Conservation (phyloP, 2,797 vertebrate species). For the Manis crassicaudata region DNA sequence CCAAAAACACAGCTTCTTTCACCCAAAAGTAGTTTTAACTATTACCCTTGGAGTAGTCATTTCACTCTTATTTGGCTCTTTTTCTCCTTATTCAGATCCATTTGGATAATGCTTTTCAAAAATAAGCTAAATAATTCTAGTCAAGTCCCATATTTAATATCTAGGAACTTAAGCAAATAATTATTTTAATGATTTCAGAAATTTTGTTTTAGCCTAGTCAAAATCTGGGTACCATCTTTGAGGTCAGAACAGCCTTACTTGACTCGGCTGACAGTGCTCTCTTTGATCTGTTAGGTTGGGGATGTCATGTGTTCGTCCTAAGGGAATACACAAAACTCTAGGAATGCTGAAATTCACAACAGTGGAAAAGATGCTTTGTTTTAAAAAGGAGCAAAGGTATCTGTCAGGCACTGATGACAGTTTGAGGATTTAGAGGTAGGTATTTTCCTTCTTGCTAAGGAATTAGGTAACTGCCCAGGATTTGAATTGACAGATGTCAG, state of each 20-base stretch:
- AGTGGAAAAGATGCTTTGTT: background rate
- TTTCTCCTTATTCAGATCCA: background rate
- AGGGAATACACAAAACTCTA: background rate
- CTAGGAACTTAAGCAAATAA: background rate
- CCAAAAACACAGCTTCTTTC: background rate
- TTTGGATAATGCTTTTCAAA: background rate
- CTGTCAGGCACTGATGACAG: background rate
- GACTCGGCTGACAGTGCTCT: background rate
- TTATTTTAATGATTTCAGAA: background rate
- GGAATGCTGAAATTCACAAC: background rate
- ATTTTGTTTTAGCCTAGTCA: background rate
- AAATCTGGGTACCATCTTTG: background rate
- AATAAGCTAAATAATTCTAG: background rate
- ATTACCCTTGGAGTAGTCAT: accelerated
- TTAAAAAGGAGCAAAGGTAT: background rate
- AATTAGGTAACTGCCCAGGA: background rate
- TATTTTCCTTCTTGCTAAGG: background rate
- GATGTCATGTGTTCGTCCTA: background rate
- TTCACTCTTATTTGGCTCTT: background rate
- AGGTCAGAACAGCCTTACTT: background rate
- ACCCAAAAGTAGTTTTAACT: background rate
- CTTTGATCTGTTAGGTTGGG: background rate
- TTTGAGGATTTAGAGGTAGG: background rate
- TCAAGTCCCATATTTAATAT: background rate
- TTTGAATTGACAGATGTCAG: background rate